Base-by-base conservation (phyloP, 2,888 invertebrate genomes). In the Plusia festucae region DNA sequence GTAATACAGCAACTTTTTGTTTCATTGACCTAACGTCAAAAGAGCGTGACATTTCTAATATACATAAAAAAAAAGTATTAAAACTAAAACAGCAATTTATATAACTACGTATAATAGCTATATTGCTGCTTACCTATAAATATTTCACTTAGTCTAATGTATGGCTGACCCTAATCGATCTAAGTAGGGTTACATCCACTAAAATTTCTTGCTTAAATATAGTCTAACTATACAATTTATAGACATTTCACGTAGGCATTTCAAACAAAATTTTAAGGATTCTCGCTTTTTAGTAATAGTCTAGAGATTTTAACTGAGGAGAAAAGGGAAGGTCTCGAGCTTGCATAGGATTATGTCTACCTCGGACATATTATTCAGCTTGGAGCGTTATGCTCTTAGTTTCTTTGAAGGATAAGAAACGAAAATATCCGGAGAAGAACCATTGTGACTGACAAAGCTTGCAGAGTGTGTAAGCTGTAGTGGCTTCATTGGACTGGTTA, bases 101-200 rank as follows among this genome's bases (percentile, higher is more conserved):
- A 46, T n/a, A 20, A 13, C 18, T n/a, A 51, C n/a, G 22, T 30
- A 7, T 59, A 52, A 54, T 44, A 22, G 16, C 5, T 53, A 13
- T 15, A 22, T 22, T 34, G 24, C 49, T 46, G 58, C 51, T 53
- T 40, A 46, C 30, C 49, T 58, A 66, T 71, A 60, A 66, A 74
- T 61, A 60, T 60, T 61, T 74, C 60, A 59, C 54, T 57, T 13
- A 13, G 13, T 53, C 20, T 61, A 59, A 76, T 65, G 65, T 60
- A 44, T 52, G 60, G 55, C 27, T 69, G 67, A 69, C 65, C 69
- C 27, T 68, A 76, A 75, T 76, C 65, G 76, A 63, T 55, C 46
- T 59, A 7, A 56, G 63, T 46, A 44, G 44, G 54, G 60, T 49
- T 30, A 24, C n/a, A 52, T 24, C 22, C 8, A n/a, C 7, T 24